Percentiles rank a stretch among this genome's conserved stretches.
Evolutionary conservation across 1,140 invertebrate species (phyloP).

Genomic region (Pseudobourletiella spinata): DNA sequence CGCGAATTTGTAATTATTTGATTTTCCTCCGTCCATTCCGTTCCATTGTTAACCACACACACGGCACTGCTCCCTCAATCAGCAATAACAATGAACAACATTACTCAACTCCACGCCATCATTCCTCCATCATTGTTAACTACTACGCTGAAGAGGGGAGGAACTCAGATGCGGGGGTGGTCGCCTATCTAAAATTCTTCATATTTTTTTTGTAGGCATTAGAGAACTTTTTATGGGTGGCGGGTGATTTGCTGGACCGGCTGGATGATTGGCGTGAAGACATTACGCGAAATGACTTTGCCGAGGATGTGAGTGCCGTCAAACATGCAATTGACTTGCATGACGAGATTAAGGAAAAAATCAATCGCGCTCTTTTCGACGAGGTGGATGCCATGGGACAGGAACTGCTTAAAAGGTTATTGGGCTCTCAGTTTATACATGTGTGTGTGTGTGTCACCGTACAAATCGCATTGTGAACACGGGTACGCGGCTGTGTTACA

Average conservation of each 20-base stretch:
- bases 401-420: constrained; percentile 53
- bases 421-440: not conserved
- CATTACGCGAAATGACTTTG: constrained; percentile 78
- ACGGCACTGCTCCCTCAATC: too few relatives aligned
- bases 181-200: too few relatives aligned
- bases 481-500: too few relatives aligned
- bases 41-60: too few relatives aligned
- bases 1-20: too few relatives aligned
- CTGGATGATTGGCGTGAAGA: constrained; percentile 87
- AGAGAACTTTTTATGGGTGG: constrained; percentile 92
- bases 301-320: constrained; percentile 80
- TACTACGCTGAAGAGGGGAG: too few relatives aligned
- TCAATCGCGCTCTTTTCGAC: constrained; percentile 84
- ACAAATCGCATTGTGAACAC: not conserved
- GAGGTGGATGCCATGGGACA: constrained; percentile 71
- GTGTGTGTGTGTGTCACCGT: not conserved
- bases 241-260: constrained; percentile 79
- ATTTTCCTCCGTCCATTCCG: too few relatives aligned
- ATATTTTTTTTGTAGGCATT: constrained; percentile 55
- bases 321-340: constrained; percentile 86
- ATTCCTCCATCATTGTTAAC: too few relatives aligned
- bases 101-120: too few relatives aligned
- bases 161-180: too few relatives aligned
- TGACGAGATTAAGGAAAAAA: constrained; percentile 87
- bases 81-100: too few relatives aligned